A percentile compares a stretch with the other conserved stretches of the same genome.
phyloP scores from a whole-genome alignment of 2,797 vertebrate species.

The Hydrocynus forskahlii region DNA sequence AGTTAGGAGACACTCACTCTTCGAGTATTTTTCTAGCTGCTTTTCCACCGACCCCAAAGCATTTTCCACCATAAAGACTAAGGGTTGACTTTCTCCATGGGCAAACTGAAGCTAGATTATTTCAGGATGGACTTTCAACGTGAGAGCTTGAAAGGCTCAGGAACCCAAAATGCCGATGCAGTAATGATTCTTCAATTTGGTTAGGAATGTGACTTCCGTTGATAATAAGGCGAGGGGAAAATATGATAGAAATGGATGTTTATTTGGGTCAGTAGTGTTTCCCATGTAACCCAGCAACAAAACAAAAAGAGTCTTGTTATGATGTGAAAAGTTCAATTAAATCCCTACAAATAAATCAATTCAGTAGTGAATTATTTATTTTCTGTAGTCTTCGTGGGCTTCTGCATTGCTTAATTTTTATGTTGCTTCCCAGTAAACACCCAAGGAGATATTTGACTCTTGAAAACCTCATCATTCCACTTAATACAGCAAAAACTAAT shows the following conservation, averaged over 20 bases:
- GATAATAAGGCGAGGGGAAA: conserved; percentile 1
- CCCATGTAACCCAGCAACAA: not conserved
- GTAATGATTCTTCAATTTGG: conserved; percentile 29
- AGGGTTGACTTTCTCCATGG: conserved; percentile 58
- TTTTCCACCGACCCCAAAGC: conserved; percentile 50
- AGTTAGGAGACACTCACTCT: conserved; percentile 54
- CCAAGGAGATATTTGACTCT: conserved; percentile 57
- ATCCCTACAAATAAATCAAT: conserved; percentile 35
- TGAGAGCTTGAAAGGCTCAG: conserved; percentile 30
- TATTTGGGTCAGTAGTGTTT: conserved; percentile 25
- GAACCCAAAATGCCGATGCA: conserved; percentile 25
- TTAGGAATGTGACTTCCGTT: conserved; percentile 1
- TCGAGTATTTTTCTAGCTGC: conserved; percentile 57
- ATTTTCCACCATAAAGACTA: conserved; percentile 57
- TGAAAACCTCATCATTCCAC: conserved; percentile 60
- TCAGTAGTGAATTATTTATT: conserved; percentile 26
- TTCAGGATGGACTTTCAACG: conserved; percentile 51
- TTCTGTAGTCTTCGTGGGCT: conserved; percentile 28
- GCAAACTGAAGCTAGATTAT: conserved; percentile 55
- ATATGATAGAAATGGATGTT: conserved; percentile 9
- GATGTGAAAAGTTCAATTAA: conserved; percentile 39
- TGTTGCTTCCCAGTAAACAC: conserved; percentile 39
- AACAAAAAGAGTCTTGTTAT: conserved; percentile 26
- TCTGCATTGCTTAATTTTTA: conserved; percentile 9
- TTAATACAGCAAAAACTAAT: conserved; percentile 64